A percentile compares a stretch with the other conserved stretches of the same genome.
These are phyloP conservation scores for Chymomyza fuscimana DNA, from an alignment of 2,888 invertebrate genomes.

Conservation along the genomic window DNA sequence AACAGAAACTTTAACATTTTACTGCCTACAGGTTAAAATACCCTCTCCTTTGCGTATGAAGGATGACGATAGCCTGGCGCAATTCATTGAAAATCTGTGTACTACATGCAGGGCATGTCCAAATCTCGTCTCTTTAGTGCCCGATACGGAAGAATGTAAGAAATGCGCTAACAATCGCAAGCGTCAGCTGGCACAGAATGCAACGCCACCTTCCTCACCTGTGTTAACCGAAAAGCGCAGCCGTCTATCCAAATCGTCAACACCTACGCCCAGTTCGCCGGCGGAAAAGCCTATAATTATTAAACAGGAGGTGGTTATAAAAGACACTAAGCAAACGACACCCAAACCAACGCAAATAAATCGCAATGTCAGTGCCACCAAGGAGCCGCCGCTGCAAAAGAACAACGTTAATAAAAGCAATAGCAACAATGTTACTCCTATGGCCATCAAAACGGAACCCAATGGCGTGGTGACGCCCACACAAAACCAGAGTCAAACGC, in stretches of 20 bases:
- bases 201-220: constrained; percentile 73
- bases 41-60: constrained; percentile 78
- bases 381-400: constrained; percentile 44
- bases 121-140: constrained; percentile 78
- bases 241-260: constrained; percentile 59
- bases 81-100: constrained; percentile 78
- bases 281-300: constrained; percentile 44
- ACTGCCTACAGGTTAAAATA: constrained; percentile 76
- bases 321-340: constrained; percentile 27
- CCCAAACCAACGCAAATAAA: constrained; percentile 25
- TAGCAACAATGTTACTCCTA: constrained; percentile 26
- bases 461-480: not conserved
- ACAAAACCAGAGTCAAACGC: constrained; percentile 41
- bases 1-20: not conserved
- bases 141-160: constrained; percentile 79
- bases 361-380: constrained; percentile 31
- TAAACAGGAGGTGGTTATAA: constrained; percentile 54
- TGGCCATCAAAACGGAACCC: not conserved
- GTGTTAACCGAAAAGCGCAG: constrained; percentile 73
- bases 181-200: constrained; percentile 63
- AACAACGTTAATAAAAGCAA: constrained; percentile 42
- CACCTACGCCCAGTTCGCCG: constrained; percentile 58
- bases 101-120: constrained; percentile 79
- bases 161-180: constrained; percentile 77
- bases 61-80: constrained; percentile 77